Base-by-base conservation (phyloP, 2,888 invertebrate species). In the Folsomia manolachei region DNA sequence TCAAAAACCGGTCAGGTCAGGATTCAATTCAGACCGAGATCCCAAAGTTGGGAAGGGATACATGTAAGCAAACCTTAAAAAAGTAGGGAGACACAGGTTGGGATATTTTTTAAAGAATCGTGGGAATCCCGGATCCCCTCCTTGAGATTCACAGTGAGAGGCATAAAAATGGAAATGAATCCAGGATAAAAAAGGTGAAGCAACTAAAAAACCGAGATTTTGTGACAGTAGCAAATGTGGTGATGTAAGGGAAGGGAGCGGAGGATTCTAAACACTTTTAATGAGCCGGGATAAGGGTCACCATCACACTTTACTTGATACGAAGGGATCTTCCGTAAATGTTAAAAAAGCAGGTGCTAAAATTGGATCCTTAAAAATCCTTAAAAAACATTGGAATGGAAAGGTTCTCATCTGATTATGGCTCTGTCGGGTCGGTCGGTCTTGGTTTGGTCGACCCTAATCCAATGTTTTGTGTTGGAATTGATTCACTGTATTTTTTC, bases 51-150 rank as follows among this genome's bases (percentile, higher is more conserved):
- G n/a, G n/a, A n/a, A n/a, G n/a, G n/a, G n/a, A n/a, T n/a, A n/a
- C n/a, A n/a, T n/a, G n/a, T n/a, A n/a, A n/a, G n/a, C n/a, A n/a
- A n/a, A 60, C 60, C 60, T 53, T 60, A 71, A 71, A 56, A 39
- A 27, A 27, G 56, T 21, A 52, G 71, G 19, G 53, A 27, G 56
- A 67, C 39, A 63, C 60, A 39, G 61, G 61, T 14, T 39, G 39
- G 4, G 23, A n/a, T 27, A 27, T 69, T 70, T 72, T 72, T 72
- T 66, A 72, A 70, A 70, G 72, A 75, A 75, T 77, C 77, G 77
- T 77, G 77, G 77, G 77, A 77, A 77, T 77, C 52, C 73, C 18
- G 71, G 71, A 77, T 75, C 75, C 77, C 77, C 75, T 69, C 66
- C 60, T 62, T 69, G 73, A 69, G 73, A 27, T 71, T 24, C 75